Evolutionary conservation across 2,797 vertebrate species (phyloP), one percentile per base, ranked within the genome.

Genomic region (Clamator glandarius): DNA sequence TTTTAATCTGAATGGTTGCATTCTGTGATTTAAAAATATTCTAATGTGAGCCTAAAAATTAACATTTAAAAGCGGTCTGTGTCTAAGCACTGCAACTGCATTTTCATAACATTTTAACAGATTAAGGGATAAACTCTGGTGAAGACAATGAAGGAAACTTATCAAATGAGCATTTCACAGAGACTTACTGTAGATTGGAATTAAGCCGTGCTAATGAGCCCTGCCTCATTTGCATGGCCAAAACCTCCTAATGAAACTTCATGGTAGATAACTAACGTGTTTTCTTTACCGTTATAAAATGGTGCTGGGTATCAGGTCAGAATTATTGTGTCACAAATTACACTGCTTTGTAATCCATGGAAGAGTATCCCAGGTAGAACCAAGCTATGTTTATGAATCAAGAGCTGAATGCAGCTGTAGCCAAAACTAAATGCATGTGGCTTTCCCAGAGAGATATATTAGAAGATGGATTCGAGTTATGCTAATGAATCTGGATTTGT

Each of bases 151-250:
- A 97, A 95, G 84, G 94, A 96, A 97, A 96, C 97, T 97, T 98
- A 97, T 97, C 97, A 96, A 98, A 98, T 97, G 92, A 97, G 96
- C 95, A 97, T 98, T 98, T 98, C 97, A 95, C 97, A 96, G 97
- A 83, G 95, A 98, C 96, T 98, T 97, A 96, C 95, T 14, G 75
- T 97, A 98, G 96, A 95, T 88, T 92, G 96, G 93, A 97, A 97
- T 94, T 96, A 95, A 96, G 93, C 80, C 2, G 39, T 89, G 61
- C 94, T 97, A 97, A 98, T 89, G 93, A 98, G 96, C 96, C 89
- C 96, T 96, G 92, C 96, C 94, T 97, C 97, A 97, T 96, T 96
- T 97, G 94, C 95, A 97, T 97, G 94, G 94, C 84, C 90, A 87
- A 95, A 97, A 96, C 84, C 93, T 97, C 96, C 94, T 96, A 97